Conservation (phyloP, 2,888 invertebrate genomes). For the Melanchra persicariae region DNA sequence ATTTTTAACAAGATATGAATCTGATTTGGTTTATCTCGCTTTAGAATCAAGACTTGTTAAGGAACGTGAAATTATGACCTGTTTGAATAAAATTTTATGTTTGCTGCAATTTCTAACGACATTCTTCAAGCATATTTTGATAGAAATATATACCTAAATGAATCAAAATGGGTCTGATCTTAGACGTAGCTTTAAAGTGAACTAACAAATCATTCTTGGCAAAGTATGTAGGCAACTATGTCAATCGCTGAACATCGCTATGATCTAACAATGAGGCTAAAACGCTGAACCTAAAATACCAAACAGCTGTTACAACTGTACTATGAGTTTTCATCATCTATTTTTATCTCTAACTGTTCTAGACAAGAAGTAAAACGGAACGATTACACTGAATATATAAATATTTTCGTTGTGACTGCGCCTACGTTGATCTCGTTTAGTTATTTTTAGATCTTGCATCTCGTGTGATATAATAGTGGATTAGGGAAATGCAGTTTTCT, state of each 20-base stretch:
- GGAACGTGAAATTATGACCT: constrained; percentile 1
- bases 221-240: constrained; percentile 8
- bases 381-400: constrained; percentile 61
- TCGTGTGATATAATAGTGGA: constrained; percentile 74
- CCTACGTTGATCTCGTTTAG: constrained; percentile 73
- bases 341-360: constrained; percentile 47
- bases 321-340: constrained; percentile 36
- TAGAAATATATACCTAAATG: not conserved
- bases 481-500: constrained; percentile 69
- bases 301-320: constrained; percentile 36
- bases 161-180: constrained; percentile 15
- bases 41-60: constrained; percentile 14
- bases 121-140: not conserved
- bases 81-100: constrained; percentile 5
- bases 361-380: constrained; percentile 43
- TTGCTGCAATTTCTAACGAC: not conserved
- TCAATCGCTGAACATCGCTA: constrained; percentile 26
- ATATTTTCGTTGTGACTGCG: constrained; percentile 71
- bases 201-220: constrained; percentile 35
- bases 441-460: constrained; percentile 79
- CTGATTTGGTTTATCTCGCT: constrained; percentile 15
- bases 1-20: constrained; percentile 38
- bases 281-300: constrained; percentile 25
- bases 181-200: constrained; percentile 14
- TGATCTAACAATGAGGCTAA: constrained; percentile 20